phyloP scores from a whole-genome alignment of 2,797 vertebrate species.

The Hoplostethus atlanticus region DNA sequence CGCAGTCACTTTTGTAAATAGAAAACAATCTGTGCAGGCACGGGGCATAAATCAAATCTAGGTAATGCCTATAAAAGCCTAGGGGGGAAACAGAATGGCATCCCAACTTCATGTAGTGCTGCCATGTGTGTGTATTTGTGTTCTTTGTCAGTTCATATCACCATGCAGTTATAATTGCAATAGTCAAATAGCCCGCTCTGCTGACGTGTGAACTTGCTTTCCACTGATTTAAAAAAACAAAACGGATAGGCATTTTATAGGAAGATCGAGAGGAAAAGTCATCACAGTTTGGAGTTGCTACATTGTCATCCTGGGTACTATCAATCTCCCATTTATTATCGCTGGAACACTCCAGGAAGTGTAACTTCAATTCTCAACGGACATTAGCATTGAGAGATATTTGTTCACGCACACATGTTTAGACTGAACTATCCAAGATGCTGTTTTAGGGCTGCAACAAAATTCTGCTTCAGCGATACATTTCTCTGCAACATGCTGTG shows the following conservation, averaged over 20 bases:
- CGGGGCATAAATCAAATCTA: constrained; percentile 61
- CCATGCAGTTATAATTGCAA: not conserved
- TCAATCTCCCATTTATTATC: not conserved
- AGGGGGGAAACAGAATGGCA: constrained; percentile 14
- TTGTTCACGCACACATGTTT: not conserved
- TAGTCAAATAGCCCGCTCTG: not conserved
- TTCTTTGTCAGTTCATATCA: not conserved
- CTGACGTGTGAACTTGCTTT: not conserved
- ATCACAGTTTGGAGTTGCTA: too few relatives aligned
- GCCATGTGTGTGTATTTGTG: not conserved
- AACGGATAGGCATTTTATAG: too few relatives aligned
- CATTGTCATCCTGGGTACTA: too few relatives aligned
- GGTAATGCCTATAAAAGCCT: constrained; percentile 56
- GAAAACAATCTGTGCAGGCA: constrained; percentile 62
- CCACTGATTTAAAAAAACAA: not conserved
- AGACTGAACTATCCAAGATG: not conserved
- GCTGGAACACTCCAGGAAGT: not conserved
- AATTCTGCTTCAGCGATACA: not conserved
- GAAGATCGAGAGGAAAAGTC: too few relatives aligned
- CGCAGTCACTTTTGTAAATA: constrained; percentile 67
- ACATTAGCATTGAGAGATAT: not conserved
- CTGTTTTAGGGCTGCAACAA: not conserved
- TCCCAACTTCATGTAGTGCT: constrained; percentile 13
- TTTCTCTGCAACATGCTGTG: not conserved
- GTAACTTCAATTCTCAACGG: not conserved